Base-by-base conservation (phyloP, 1,140 invertebrate species). In the Rhopalosiphum maidis region DNA sequence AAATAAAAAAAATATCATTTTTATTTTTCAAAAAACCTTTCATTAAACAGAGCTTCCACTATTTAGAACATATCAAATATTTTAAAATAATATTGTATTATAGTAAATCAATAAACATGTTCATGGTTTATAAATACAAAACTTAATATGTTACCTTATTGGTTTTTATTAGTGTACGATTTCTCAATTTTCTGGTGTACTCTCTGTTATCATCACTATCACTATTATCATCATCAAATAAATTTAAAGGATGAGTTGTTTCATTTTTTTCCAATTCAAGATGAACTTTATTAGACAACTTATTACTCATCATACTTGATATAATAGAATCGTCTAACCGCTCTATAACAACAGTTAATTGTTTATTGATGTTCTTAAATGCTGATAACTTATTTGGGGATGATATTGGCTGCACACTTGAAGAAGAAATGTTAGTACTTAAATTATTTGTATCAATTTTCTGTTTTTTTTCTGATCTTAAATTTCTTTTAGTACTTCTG, bases 171-270 rank as follows among this genome's bases (percentile, higher is more conserved):
- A 60, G 5, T 21, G 41, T 68, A 43, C 37, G 55, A 83, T 23
- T 93, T 55, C 82, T 85, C n/a, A 85, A 51, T 83, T 37, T 51
- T 83, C 9, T 83, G 37, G 43, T 83, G 35, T 43, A 1, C n/a
- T 68, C 30, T 46, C n/a, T 30, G 15, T 51, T 23, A 91, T 43
- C 21, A 93, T 21, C 35, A 82, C 35, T 83, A 77, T 6, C 15
- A 82, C 23, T 51, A 83, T 21, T 35, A 54, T 86, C 77, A 15
- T 92, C 77, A 15, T 92, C 77, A 55, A 93, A 86, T 43, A 93
- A 51, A 41, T 85, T 54, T 60, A 85, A 93, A 85, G 91, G 82
- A 43, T 93, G 91, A 54, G 18, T 11, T 55, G 9, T 25, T 51
- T 51, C 30, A 54, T 54, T 7, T 21, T 23, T 43, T 60, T 85